phyloP scores from a whole-genome alignment of 2,888 invertebrate species.

The Phalera bucephala region DNA sequence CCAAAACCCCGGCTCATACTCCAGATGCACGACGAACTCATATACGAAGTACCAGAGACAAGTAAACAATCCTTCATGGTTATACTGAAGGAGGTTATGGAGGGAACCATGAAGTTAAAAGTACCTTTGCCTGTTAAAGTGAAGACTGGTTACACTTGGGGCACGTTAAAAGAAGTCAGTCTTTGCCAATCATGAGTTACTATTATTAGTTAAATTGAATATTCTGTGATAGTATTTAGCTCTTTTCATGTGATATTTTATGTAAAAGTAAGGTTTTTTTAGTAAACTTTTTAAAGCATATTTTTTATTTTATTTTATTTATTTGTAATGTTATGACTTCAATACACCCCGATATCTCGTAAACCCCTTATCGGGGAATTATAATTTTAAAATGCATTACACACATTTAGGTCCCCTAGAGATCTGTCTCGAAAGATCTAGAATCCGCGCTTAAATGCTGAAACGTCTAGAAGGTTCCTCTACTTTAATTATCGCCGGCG shows the following conservation, averaged over 20 bases:
- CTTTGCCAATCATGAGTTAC: constrained; percentile 26
- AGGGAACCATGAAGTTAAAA: constrained; percentile 86
- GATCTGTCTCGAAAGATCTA: too few species aligned
- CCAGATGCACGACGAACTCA: constrained; percentile 97
- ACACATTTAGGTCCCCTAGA: too few species aligned
- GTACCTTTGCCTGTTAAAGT: constrained; percentile 95
- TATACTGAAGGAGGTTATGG: constrained; percentile 91
- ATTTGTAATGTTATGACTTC: too few species aligned
- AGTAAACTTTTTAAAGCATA: constrained; percentile 2
- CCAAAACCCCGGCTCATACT: constrained; percentile 87
- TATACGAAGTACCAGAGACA: constrained; percentile 91
- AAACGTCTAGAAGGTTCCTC: too few species aligned
- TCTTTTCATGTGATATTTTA: constrained; percentile 21
- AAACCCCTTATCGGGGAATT: too few species aligned
- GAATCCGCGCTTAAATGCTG: too few species aligned
- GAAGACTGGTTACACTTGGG: constrained; percentile 93
- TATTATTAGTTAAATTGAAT: constrained; percentile 6
- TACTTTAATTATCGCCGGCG: too few species aligned
- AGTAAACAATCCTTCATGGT: constrained; percentile 82
- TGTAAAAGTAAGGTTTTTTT: constrained; percentile 12
- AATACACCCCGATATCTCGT: too few species aligned
- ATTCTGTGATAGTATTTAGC: constrained; percentile 44
- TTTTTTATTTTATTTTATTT: too few species aligned
- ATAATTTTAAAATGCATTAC: too few species aligned
- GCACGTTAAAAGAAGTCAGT: constrained; percentile 62